Base-by-base conservation (phyloP, 2,797 vertebrate genomes). In the Lateolabrax maculatus region DNA sequence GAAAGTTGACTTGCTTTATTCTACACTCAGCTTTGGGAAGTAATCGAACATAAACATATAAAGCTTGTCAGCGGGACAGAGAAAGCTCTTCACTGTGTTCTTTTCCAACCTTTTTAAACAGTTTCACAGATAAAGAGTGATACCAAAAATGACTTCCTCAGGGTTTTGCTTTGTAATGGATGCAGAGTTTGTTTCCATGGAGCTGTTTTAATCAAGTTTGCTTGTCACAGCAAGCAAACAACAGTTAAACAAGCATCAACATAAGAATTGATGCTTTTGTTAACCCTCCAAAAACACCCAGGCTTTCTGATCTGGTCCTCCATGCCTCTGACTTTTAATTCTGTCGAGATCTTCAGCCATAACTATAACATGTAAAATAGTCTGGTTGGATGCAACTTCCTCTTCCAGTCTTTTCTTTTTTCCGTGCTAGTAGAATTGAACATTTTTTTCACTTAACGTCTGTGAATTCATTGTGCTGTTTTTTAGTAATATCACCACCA, bases 371-470 rank as follows among this genome's bases (percentile, higher is more conserved):
- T 31, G 39, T 48, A 6, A 62, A 69, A 43, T 31, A 31, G 21
- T 57, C 3, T 65, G 37, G 37, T n/a, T 55, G 25, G 11, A 19
- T 0, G 8, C 13, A 49, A 48, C 49, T 57, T 70, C 69, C 70
- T 69, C 46, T 53, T 79, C 48, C 36, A n/a, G n/a, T n/a, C n/a
- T n/a, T n/a, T n/a, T n/a, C n/a, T 11, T 16, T 55, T 71, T 23
- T 36, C 13, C 16, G 8, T 0, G 21, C 7, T 4, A 19, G 19
- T 23, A 65, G 15, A 56, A 49, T 4, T 48, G 19, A 10, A 49
- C 2, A 3, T 16, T 31, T 23, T 46, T 1, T 2, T 48, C n/a
- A 46, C 23, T 18, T 65, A 23, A 75, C 13, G 18, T 1, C 18
- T 39, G 4, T 2, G 0, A 41, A 52, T 1, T 43, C 16, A 16